Conservation (phyloP, 2,797 vertebrate genomes). For the Momotus momota region DNA sequence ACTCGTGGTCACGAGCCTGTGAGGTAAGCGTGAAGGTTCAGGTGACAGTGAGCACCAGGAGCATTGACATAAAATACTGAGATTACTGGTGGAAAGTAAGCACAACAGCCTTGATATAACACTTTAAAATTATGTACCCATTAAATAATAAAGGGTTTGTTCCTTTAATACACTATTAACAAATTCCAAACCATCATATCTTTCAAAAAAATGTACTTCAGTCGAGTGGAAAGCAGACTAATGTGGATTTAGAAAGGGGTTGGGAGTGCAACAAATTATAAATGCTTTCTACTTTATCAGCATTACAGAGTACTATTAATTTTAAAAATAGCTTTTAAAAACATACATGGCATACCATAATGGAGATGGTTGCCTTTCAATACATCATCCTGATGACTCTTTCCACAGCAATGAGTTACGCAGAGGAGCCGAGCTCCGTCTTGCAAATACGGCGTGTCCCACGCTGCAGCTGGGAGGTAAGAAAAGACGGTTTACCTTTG, state of each 20-base stretch:
- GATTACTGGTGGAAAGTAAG: background rate
- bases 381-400: conserved; percentile 51
- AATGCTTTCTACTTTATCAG: conserved; percentile 68
- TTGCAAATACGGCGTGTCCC: background rate
- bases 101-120: background rate
- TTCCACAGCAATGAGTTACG: conserved; percentile 26
- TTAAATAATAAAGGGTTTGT: conserved; percentile 37
- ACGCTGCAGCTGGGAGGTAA: background rate
- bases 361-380: conserved; percentile 56
- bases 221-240: conserved; percentile 22
- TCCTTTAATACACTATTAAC: conserved; percentile 18
- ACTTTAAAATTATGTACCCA: background rate
- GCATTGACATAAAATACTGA: background rate
- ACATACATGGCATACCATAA: conserved; percentile 66
- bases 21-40: background rate
- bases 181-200: conserved; percentile 12
- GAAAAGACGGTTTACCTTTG: background rate
- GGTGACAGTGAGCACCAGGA: background rate
- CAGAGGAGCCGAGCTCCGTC: background rate
- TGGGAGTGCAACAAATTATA: conserved; percentile 52
- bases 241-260: conserved; percentile 28
- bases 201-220: conserved; percentile 10
- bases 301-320: conserved; percentile 60
- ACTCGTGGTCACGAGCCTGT: fast-evolving
- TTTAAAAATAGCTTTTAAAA: conserved; percentile 74